Evolutionary conservation across 2,113 vertebrate species (phyloP), one percentile per base, ranked within the genome.

Genomic region (Murina feae): DNA sequence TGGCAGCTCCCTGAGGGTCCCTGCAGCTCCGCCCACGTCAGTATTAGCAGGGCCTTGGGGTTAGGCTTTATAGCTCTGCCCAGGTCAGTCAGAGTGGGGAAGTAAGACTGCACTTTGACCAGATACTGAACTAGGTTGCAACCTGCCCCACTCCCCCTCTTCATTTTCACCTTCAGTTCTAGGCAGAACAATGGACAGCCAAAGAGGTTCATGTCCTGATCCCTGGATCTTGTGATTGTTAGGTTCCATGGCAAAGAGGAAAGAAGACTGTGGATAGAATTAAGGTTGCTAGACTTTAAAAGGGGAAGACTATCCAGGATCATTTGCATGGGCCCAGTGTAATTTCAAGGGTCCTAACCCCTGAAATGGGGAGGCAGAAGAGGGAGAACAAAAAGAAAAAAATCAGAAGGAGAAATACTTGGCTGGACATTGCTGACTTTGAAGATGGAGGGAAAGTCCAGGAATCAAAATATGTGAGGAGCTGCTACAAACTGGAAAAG

Each of bases 141-240:
- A 16, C 3, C 47, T 0, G 11, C 47, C 47, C 47, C 47, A 4
- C 14, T n/a, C 47, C 14, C 47, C 13, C 4, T 49, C 16, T 55
- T 55, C 53, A 20, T 55, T 55, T 55, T 55, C 53, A 55, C 53
- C 68, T 3, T 55, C 65, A 69, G 39, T 42, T 14, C 25, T 28
- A 35, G 25, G 16, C 17, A 47, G 21, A 65, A n/a, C 9, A 49
- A 66, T 12, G 1, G 21, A 42, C 20, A 30, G 82, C 9, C 2
- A 18, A 86, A 79, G 32, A 69, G 69, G 7, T 18, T 6, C 17
- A 32, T 12, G 28, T 30, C 30, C 12, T 47, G 58, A 23, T 39
- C n/a, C 5, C 0, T 86, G 10, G 5, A 55, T n/a, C 1, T 6
- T 35, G 1, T 28, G 3, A 28, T 39, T 16, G 6, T 35, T 79